phyloP scores from a whole-genome alignment of 2,113 vertebrate species.

The Calidris pugnax region DNA sequence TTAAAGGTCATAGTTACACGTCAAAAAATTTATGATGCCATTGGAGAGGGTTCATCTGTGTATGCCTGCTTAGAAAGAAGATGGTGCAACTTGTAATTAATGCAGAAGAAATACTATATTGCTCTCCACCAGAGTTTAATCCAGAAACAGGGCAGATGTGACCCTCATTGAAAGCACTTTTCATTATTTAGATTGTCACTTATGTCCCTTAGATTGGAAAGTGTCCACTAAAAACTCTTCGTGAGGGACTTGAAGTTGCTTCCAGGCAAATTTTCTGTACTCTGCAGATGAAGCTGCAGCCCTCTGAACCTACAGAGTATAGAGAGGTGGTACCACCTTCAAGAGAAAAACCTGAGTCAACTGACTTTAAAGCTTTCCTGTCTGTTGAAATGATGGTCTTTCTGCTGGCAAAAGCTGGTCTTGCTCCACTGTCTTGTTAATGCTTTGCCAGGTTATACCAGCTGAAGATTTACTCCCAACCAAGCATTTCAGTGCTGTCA shows the following conservation, averaged over 20 bases:
- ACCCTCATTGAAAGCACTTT: not conserved
- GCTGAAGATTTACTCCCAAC: not conserved
- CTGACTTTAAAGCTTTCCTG: not conserved
- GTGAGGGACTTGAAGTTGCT: not conserved
- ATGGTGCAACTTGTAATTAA: not conserved
- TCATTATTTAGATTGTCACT: not conserved
- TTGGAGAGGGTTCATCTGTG: not conserved
- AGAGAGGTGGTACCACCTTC: not conserved
- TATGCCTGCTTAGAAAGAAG: not conserved
- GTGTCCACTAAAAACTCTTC: not conserved
- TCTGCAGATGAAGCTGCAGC: not conserved
- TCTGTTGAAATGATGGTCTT: not conserved
- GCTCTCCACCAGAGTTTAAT: not conserved
- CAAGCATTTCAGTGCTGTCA: not conserved
- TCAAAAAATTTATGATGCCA: conserved; percentile 53
- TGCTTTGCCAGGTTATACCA: not conserved
- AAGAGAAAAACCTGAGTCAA: not conserved
- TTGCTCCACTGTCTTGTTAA: not conserved
- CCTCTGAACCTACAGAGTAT: not conserved
- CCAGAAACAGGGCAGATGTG: not conserved
- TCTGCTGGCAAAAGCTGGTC: not conserved
- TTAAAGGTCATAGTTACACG: conserved; percentile 70
- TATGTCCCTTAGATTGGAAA: not conserved
- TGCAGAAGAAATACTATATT: not conserved
- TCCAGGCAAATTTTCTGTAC: not conserved